Evolutionary conservation across 2,888 invertebrate species (phyloP).

Genomic region (Drosophila sordidula): DNA sequence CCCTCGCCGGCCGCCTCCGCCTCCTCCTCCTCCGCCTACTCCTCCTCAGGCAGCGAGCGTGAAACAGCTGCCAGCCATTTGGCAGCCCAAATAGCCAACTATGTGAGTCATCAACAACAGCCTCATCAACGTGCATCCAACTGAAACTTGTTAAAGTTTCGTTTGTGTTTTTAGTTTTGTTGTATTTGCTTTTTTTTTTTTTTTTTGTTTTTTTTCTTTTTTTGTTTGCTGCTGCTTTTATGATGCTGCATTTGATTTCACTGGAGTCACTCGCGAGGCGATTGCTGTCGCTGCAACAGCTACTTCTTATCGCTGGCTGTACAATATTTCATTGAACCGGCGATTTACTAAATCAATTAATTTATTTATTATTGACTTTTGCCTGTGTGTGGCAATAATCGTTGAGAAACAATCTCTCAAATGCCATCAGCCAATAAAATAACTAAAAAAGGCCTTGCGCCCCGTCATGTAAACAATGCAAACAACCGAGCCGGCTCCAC

Average conservation of each 20-base stretch:
- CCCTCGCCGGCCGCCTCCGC: neutral
- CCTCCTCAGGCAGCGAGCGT: constrained; percentile 27
- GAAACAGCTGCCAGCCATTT: constrained; percentile 57
- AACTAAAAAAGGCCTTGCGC: constrained; percentile 57
- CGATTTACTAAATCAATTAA: constrained; percentile 74
- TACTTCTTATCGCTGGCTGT: constrained; percentile 56
- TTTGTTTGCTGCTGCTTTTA: neutral
- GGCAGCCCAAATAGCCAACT: constrained; percentile 81
- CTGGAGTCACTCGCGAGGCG: constrained; percentile 27
- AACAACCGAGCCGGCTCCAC: constrained; percentile 47
- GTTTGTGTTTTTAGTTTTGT: constrained; percentile 14
- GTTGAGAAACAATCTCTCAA: constrained; percentile 64
- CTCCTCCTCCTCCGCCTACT: neutral
- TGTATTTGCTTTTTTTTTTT: constrained; percentile 3
- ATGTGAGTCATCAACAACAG: constrained; percentile 69
- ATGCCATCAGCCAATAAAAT: constrained; percentile 44
- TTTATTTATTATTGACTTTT: constrained; percentile 67
- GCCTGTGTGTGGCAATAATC: constrained; percentile 62
- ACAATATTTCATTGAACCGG: constrained; percentile 55
- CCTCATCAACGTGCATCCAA: constrained; percentile 28
- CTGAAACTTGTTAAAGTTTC: constrained; percentile 44
- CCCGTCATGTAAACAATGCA: constrained; percentile 57
- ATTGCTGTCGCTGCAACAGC: constrained; percentile 30
- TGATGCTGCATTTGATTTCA: constrained; percentile 41
- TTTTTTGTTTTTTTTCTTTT: neutral